Evolutionary conservation across 2,797 vertebrate species (phyloP), one percentile per base, ranked within the genome.

Genomic region (Simalia tracyae): DNA sequence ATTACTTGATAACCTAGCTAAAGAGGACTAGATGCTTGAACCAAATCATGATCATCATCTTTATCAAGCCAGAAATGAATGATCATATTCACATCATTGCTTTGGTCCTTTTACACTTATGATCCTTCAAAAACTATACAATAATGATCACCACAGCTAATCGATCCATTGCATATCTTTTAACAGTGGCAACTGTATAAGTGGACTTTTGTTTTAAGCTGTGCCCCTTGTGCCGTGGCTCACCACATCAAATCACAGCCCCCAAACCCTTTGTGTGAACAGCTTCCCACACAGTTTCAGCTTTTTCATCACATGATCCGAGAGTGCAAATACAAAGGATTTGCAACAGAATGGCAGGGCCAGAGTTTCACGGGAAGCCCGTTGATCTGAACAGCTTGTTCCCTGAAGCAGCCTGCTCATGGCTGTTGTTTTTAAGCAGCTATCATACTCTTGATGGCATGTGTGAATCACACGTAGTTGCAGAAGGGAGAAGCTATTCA

Each of bases 311-410:
- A 76, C 57, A 91, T 42, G 42, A 63, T 56, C 42, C 1, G 59
- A 89, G 28, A 12, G 0, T 89, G 50, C 28, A 89, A 63, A 57
- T 24, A 54, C 50, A 81, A 60, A 66, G 31, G 31, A 22, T 66
- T 66, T 56, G 4, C 46, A 64, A 36, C 2, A 28, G 50, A 24
- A 64, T 84, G 31, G 50, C 2, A 60, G 42, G 72, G 22, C 72
- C 60, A 84, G n/a, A 36, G 11, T 14, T 66, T 66, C 72, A 92
- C 0, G 1, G 46, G 42, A 50, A 87, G 15, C 54, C 81, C 24
- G 1, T 36, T 90, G 63, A 90, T n/a, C 31, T 6, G 66, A 87
- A 88, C 86, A 84, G 87, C 50, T 92, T 88, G 72, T 60, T 54
- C 61, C 57, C 46, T 57, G n/a, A 63, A 84, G 19, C 46, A 42